Base-by-base conservation (phyloP, 2,113 vertebrate species). In the Cebus imitator region DNA sequence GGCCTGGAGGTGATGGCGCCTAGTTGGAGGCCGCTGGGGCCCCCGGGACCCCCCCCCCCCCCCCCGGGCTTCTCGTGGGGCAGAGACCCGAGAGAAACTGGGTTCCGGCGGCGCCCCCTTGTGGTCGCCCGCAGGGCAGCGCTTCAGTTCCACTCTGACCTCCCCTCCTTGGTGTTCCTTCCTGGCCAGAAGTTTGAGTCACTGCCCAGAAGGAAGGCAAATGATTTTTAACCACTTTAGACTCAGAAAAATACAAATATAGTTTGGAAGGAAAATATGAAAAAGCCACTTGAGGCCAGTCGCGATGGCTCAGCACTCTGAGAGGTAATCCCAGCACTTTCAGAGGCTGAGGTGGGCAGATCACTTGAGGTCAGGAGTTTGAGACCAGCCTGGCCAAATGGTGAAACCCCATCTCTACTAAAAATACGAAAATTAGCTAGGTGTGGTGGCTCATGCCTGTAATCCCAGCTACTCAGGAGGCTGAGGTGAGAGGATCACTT, bases 21-120 rank as follows among this genome's bases (percentile, higher is more conserved):
- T 8, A 23, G 73, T 23, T 0, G 37, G 55, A 73, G 11, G 40
- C 48, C 8, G 12, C 9, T 40, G 13, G 6, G 9, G 73, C 27
- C 35, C 27, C 13, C 27, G 13, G 10, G 2, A 57, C 20, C 6
- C 27, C 17, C n/a, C 23, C 37, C 2, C 0, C 35, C 6, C 23
- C 37, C 2, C 0, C 35, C 6, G 0, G 48, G 58, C 32, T 87
- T 48, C 6, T 32, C 25, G 25, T 2, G 1, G 23, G 40, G 57
- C 6, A 3, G 16, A 6, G 5, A 6, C 17, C 32, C 9, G 11
- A 2, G 48, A 50, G 20, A 35, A 45, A 43, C 37, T 43, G 58
- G 57, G 5, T 23, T 21, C 43, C 7, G 0, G 21, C 57, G 45
- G 70, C 52, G 23, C 55, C 73, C 57, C 76, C 76, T 90, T 57